Base-by-base conservation (phyloP, 1,140 invertebrate species). In the Psix sp. region DNA sequence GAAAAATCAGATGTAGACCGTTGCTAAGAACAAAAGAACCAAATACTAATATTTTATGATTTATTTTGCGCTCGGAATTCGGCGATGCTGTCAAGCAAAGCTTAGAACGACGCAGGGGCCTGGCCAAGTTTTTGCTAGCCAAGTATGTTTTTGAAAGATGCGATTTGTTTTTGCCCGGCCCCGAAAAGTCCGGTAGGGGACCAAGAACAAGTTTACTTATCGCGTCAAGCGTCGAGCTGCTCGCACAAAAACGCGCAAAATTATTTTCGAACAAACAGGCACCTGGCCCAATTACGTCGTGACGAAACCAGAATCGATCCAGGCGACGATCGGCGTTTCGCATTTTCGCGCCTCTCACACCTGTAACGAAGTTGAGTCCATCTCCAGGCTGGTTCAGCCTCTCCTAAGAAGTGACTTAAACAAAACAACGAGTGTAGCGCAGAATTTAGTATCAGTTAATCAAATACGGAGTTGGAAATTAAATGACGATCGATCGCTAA, bases 71-170 rank as follows among this genome's bases (percentile, higher is more conserved):
- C 38, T 3, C 5, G 14, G 26, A n/a, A 43, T 60, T 76, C 35
- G 40, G 62, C 16, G 31, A 31, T 38, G 54, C 38, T 31, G 52
- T n/a, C 39, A 33, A 21, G 35, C 31, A 35, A 20, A 20, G 46
- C 7, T 3, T 35, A 11, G 6, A 35, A 7, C 2, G 52, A 54
- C 51, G 51, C 42, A 40, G 60, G 67, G n/a, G n/a, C n/a, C 68
- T 78, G 60, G 24, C 29, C 20, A 13, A 18, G 68, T 74, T 29
- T 77, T 77, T 79, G 59, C 20, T 49, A 38, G 24, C 11, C 68
- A 59, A 83, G 82, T 85, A 78, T 82, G 81, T 84, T 85, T 85
- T 82, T 83, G 75, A 85, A 82, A 83, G 77, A 82, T 79, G 78
- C 76, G 75, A 79, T 81, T 76, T 66, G 79, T 82, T 84, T 81